Conservation (phyloP, 64 coral and sea anemone species). For the Pachyseris speciosa region DNA sequence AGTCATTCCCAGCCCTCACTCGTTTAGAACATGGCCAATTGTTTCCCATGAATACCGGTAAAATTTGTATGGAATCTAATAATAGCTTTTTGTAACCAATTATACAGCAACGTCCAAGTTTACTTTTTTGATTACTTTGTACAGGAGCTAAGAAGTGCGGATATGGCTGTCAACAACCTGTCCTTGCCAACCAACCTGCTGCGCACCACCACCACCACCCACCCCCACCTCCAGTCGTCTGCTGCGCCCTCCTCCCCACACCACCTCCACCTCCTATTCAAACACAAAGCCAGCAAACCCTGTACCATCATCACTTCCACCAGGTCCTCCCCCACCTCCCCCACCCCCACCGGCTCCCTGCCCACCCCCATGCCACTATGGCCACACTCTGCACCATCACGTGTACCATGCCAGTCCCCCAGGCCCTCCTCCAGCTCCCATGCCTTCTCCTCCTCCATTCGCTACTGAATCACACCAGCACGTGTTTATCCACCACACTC, state of each 20-base stretch:
- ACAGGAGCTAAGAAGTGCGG: conserved; percentile 88
- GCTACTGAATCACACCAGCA: conserved; percentile 58
- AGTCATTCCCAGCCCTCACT: too few species aligned
- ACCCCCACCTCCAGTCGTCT: conserved; percentile 69
- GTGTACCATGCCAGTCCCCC: conserved; percentile 72
- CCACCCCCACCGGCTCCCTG: conserved; percentile 88
- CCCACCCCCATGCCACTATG: conserved; percentile 78
- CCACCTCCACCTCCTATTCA: conserved; percentile 74
- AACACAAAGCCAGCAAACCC: not conserved
- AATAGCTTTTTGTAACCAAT: not conserved
- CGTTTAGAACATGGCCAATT: too few species aligned
- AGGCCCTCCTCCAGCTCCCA: conserved; percentile 80
- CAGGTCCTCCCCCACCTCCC: conserved; percentile 80
- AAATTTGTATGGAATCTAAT: too few species aligned
- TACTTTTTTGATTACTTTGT: conserved; percentile 7
- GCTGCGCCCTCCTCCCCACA: conserved; percentile 65
- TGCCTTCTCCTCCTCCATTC: conserved; percentile 89
- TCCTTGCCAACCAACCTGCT: conserved; percentile 65
- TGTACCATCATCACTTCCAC: conserved; percentile 68
- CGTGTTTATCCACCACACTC: conserved; percentile 61
- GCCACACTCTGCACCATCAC: conserved; percentile 32
- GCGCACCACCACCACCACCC: conserved; percentile 83
- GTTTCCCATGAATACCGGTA: too few species aligned
- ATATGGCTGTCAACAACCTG: conserved; percentile 66
- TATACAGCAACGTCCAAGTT: not conserved